These are phyloP conservation scores for Congeria kusceri DNA, from an alignment of 2,888 invertebrate species.

Conservation along the genomic window DNA sequence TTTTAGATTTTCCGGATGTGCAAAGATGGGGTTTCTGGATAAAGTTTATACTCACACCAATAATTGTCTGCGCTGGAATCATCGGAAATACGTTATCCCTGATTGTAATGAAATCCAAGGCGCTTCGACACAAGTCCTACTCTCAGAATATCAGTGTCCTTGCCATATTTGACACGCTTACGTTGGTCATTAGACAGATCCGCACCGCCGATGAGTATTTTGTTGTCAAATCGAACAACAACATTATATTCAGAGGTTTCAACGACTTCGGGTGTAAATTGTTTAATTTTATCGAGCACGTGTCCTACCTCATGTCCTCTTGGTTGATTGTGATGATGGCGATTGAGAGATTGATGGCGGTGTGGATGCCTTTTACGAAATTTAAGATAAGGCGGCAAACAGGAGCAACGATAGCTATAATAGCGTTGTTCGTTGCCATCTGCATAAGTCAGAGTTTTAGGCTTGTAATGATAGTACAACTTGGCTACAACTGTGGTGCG, in stretches of 20 bases:
- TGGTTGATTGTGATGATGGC: slow-evolving; percentile 83
- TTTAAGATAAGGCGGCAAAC: slow-evolving; percentile 74
- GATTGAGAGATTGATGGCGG: slow-evolving; percentile 78
- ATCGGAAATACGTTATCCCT: slow-evolving; percentile 80
- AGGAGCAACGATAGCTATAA: slow-evolving; percentile 75
- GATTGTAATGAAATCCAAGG: slow-evolving; percentile 80
- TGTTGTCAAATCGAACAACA: background rate
- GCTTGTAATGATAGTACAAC: slow-evolving; percentile 65
- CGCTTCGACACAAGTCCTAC: slow-evolving; percentile 81
- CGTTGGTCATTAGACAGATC: slow-evolving; percentile 73
- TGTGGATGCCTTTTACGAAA: slow-evolving; percentile 80
- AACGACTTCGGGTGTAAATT: slow-evolving; percentile 77
- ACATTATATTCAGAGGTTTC: slow-evolving; percentile 65
- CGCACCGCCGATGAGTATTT: slow-evolving; percentile 68
- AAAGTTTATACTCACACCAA: slow-evolving; percentile 76
- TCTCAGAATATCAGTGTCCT: slow-evolving; percentile 82
- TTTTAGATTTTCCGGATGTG: background rate
- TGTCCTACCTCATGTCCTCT: slow-evolving; percentile 81
- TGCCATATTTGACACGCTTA: slow-evolving; percentile 81
- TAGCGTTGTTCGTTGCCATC: slow-evolving; percentile 71
- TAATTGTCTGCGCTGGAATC: slow-evolving; percentile 79
- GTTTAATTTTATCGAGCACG: slow-evolving; percentile 76
- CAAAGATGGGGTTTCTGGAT: slow-evolving; percentile 76
- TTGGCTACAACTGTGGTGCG: slow-evolving; percentile 61
- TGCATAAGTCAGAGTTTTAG: slow-evolving; percentile 80